phyloP scores from a whole-genome alignment of 2,797 vertebrate genomes.

The Clarias laeviceps region DNA sequence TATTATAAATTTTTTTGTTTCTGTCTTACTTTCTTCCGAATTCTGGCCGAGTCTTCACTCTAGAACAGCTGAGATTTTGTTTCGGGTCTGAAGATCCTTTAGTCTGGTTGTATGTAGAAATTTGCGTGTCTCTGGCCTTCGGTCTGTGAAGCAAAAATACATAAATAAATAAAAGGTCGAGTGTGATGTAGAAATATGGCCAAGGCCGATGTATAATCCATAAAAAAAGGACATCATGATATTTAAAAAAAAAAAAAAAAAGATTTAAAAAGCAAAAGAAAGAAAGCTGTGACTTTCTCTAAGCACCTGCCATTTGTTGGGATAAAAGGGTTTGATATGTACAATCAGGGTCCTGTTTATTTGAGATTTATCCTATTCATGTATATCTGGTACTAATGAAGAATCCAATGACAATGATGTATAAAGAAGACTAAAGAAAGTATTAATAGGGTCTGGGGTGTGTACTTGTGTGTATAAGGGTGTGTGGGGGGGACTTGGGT shows the following conservation, averaged over 20 bases:
- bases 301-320: conserved; percentile 70
- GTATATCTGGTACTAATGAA: conserved; percentile 76
- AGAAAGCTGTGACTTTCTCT: conserved; percentile 54
- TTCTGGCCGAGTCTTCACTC: not conserved
- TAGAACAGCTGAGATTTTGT: conserved; percentile 45
- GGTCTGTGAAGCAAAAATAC: conserved; percentile 59
- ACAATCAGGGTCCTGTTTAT: conserved; percentile 76
- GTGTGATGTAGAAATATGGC: conserved; percentile 62
- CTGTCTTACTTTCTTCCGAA: not conserved
- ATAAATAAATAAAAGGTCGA: not conserved
- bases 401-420: conserved; percentile 78
- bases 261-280: conserved; percentile 31
- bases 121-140: conserved; percentile 39
- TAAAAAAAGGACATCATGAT: conserved; percentile 35
- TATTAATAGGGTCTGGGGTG: conserved; percentile 70
- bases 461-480: conserved; percentile 78
- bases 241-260: conserved; percentile 23
- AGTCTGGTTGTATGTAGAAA: conserved; percentile 58
- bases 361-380: conserved; percentile 66
- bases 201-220: conserved; percentile 53
- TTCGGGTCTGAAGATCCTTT: conserved; percentile 57
- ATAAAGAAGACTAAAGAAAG: conserved; percentile 63
- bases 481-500: conserved; percentile 49
- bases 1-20: too few relatives aligned
- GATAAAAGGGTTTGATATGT: conserved; percentile 74